These are phyloP conservation scores for Tenthredo livida DNA, from an alignment of 2,888 invertebrate species.

Conservation along the genomic window DNA sequence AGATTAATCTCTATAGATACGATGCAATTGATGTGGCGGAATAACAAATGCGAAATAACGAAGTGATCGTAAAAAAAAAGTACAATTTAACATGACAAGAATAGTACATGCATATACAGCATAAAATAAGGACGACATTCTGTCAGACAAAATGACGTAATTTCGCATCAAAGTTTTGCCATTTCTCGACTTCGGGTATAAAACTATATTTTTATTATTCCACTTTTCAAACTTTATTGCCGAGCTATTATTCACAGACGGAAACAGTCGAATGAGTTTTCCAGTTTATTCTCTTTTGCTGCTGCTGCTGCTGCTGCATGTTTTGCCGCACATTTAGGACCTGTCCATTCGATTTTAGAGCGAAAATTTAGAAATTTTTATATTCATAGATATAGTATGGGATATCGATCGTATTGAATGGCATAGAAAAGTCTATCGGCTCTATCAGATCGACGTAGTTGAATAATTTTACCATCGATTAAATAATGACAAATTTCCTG, in stretches of 20 bases:
- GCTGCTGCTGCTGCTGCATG: background rate
- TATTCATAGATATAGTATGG: background rate
- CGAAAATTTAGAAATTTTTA: background rate
- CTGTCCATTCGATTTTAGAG: background rate
- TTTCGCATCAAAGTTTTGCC: constrained; percentile 26
- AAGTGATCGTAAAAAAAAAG: background rate
- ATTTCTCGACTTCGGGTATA: background rate
- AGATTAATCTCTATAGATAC: background rate
- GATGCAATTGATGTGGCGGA: background rate
- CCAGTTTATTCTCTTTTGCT: background rate
- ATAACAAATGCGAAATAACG: background rate
- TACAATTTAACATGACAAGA: background rate
- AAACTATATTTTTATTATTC: constrained; percentile 38
- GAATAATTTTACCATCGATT: background rate
- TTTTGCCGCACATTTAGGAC: background rate
- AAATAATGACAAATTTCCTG: background rate
- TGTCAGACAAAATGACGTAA: constrained; percentile 31
- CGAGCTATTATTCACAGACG: constrained; percentile 23
- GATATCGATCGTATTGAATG: background rate
- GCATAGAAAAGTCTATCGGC: background rate
- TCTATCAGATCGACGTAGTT: background rate
- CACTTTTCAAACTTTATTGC: constrained; percentile 12
- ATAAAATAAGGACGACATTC: background rate
- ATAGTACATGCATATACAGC: background rate
- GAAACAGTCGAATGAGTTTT: background rate